These are phyloP conservation scores for Chascanopsetta lugubris DNA, from an alignment of 2,113 vertebrate species.

Conservation along the genomic window DNA sequence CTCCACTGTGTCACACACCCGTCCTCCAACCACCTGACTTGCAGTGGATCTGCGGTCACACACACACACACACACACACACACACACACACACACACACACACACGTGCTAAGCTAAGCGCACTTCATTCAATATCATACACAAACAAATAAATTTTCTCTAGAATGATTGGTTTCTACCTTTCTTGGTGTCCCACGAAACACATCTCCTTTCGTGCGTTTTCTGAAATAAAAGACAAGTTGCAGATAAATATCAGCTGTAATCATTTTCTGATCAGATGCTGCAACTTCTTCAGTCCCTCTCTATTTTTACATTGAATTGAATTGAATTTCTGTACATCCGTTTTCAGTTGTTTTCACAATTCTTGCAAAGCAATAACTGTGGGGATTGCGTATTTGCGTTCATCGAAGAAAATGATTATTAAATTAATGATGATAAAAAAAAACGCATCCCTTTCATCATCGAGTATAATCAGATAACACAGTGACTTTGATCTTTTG, in stretches of 20 bases:
- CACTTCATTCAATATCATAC: too few relatives aligned
- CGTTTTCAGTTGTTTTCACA: too few relatives aligned
- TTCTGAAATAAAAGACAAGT: constrained; percentile 58
- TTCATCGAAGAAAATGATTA: too few relatives aligned
- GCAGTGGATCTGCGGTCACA: constrained; percentile 64
- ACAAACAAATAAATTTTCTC: not conserved
- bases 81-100: constrained; percentile 21
- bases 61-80: too few relatives aligned
- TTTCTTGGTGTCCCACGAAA: constrained; percentile 79
- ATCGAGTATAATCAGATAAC: too few relatives aligned
- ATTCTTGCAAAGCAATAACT: too few relatives aligned
- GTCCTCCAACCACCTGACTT: constrained; percentile 63
- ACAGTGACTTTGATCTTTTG: too few relatives aligned
- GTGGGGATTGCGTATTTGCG: too few relatives aligned
- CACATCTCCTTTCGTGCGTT: constrained; percentile 63
- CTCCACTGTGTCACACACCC: constrained; percentile 66
- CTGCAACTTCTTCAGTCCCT: not conserved
- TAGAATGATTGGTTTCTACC: constrained; percentile 62
- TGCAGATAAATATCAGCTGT: not conserved
- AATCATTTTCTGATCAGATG: not conserved
- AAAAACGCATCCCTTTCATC: too few relatives aligned
- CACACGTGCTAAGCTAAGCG: too few relatives aligned
- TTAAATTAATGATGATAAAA: too few relatives aligned
- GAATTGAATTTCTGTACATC: too few relatives aligned
- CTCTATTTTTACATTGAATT: not conserved